phyloP scores from a whole-genome alignment of 2,888 invertebrate species.

The Sthenelais limicola region DNA sequence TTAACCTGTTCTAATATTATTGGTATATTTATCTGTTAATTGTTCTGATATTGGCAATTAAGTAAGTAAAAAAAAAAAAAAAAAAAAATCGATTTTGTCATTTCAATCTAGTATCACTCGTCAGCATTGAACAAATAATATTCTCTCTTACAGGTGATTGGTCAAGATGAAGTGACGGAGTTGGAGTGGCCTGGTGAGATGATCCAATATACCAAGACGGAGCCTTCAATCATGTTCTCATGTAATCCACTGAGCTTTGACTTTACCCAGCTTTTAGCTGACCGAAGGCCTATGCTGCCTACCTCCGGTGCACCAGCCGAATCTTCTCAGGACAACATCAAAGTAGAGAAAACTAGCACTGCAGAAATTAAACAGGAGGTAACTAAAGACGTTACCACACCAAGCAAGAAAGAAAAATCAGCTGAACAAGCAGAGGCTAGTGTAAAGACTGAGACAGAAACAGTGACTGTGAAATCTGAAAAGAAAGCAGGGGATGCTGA shows the following conservation, averaged over 20 bases:
- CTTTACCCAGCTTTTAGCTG: slow-evolving; percentile 56
- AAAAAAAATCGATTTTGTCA: too few relatives aligned
- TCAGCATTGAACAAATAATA: slow-evolving; percentile 10
- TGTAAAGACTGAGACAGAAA: slow-evolving; percentile 2
- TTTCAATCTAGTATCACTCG: slow-evolving; percentile 19
- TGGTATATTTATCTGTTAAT: too few relatives aligned
- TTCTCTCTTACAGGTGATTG: slow-evolving; percentile 45
- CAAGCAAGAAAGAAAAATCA: too few relatives aligned
- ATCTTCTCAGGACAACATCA: slow-evolving; percentile 8
- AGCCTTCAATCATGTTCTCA: slow-evolving; percentile 62
- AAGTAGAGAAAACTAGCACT: slow-evolving; percentile 46
- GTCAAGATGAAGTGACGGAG: slow-evolving; percentile 61
- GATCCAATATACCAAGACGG: slow-evolving; percentile 62
- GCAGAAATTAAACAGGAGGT: slow-evolving; percentile 6
- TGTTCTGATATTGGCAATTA: too few relatives aligned
- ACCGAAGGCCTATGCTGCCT: slow-evolving; percentile 40
- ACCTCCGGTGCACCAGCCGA: neutral
- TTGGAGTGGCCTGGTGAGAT: slow-evolving; percentile 69
- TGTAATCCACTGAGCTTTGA: slow-evolving; percentile 70
- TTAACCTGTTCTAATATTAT: too few relatives aligned
- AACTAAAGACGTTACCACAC: neutral
- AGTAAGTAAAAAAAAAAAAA: too few relatives aligned
- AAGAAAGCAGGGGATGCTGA: slow-evolving; percentile 22
- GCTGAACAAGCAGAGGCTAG: neutral
- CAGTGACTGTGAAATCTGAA: neutral